These are phyloP conservation scores for Parnassius mnemosyne DNA, from an alignment of 2,888 invertebrate species.

Conservation along the genomic window DNA sequence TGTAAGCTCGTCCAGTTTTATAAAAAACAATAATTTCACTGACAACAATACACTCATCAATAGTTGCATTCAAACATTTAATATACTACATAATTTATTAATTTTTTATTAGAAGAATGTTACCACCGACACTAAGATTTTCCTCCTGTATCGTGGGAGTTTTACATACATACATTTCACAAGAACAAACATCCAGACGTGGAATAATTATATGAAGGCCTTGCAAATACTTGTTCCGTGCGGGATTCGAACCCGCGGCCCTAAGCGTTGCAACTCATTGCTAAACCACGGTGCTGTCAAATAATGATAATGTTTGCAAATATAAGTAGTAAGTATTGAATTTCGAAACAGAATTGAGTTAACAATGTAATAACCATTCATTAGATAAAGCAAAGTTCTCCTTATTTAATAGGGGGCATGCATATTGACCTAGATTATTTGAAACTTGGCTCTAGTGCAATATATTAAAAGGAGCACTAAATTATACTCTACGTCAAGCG, in stretches of 20 bases:
- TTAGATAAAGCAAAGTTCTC: slow-evolving; percentile 21
- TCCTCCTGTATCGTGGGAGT: too few species aligned
- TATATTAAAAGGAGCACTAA: slow-evolving; percentile 32
- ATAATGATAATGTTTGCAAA: slow-evolving; percentile 4
- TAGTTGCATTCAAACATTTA: slow-evolving; percentile 13
- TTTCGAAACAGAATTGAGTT: slow-evolving; percentile 5
- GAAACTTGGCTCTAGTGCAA: slow-evolving; percentile 36
- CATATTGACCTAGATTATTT: slow-evolving; percentile 37
- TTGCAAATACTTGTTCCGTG: too few species aligned
- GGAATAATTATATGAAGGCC: too few species aligned
- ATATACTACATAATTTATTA: not conserved
- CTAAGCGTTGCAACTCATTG: too few species aligned
- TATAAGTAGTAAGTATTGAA: not conserved
- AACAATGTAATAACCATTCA: slow-evolving; percentile 1
- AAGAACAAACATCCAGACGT: too few species aligned
- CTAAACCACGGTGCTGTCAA: too few species aligned
- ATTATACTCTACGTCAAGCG: slow-evolving; percentile 26
- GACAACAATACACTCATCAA: slow-evolving; percentile 8
- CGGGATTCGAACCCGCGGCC: too few species aligned
- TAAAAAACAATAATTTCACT: too few species aligned
- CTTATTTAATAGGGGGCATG: slow-evolving; percentile 34
- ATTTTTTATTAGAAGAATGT: too few species aligned
- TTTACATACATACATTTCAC: too few species aligned
- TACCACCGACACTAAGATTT: too few species aligned
- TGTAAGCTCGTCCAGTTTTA: too few species aligned